Conservation (phyloP, 2,113 vertebrate genomes). For the Regulus satrapa region DNA sequence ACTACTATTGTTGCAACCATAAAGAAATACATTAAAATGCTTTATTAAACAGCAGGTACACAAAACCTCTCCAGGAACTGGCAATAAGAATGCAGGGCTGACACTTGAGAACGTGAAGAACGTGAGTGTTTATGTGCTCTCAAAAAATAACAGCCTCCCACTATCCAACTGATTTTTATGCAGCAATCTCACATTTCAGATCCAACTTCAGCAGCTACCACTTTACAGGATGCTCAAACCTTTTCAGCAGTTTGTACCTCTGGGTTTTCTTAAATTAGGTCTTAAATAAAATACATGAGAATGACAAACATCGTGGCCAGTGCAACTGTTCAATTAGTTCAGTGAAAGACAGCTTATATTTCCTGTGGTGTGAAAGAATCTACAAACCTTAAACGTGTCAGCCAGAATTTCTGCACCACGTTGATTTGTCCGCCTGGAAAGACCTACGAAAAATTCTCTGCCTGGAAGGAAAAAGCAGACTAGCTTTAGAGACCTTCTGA, state of each 20-base stretch:
- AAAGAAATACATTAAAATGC: not conserved
- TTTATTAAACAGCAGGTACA: not conserved
- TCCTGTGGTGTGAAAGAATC: not conserved
- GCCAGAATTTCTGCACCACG: conserved; percentile 97
- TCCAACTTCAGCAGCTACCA: not conserved
- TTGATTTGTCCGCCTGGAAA: conserved; percentile 96
- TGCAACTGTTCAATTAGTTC: not conserved
- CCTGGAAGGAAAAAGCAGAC: conserved; percentile 70
- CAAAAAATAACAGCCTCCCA: not conserved
- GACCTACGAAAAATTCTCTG: conserved; percentile 96
- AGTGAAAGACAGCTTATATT: not conserved
- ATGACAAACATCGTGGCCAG: not conserved
- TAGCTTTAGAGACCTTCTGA: not conserved
- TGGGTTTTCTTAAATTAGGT: not conserved
- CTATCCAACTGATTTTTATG: not conserved
- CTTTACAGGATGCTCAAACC: not conserved
- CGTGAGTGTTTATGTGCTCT: not conserved
- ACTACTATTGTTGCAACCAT: not conserved
- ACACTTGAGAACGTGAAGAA: not conserved
- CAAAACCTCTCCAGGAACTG: not conserved
- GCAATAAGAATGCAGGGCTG: not conserved
- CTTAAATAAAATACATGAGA: not conserved
- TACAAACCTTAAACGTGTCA: conserved; percentile 93
- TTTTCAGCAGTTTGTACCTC: not conserved
- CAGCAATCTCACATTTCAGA: not conserved